Evolutionary conservation across 2,113 vertebrate species (phyloP).

Genomic region (Shinisaurus crocodilurus): DNA sequence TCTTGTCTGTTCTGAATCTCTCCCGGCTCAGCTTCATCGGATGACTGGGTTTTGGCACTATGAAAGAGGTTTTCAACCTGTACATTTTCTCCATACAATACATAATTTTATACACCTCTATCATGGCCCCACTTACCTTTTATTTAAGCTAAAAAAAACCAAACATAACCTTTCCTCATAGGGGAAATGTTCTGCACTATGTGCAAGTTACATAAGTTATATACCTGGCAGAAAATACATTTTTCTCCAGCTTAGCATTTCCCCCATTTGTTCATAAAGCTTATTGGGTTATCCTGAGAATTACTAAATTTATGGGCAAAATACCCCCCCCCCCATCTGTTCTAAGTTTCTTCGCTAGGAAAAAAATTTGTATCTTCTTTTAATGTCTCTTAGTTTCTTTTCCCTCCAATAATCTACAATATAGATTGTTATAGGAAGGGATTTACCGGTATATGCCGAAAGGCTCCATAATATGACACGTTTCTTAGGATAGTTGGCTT

Average conservation of each 20-base stretch:
- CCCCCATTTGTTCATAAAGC: not conserved
- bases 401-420: not conserved
- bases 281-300: slow-evolving; percentile 2
- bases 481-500: not conserved
- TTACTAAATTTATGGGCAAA: not conserved
- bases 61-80: not conserved
- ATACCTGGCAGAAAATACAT: not conserved
- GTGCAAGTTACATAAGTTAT: not conserved
- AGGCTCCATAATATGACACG: not conserved
- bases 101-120: not conserved
- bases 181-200: not conserved
- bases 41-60: not conserved
- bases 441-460: not conserved
- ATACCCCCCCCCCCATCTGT: not conserved
- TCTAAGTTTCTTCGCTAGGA: not conserved
- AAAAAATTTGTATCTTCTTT: not conserved
- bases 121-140: not conserved
- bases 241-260: not conserved
- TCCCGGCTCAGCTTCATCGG: not conserved
- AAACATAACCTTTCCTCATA: not conserved
- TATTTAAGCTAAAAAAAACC: not conserved
- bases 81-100: not conserved
- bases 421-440: too few relatives aligned
- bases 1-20: not conserved
- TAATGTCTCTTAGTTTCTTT: not conserved